Evolutionary conservation across 1,140 invertebrate species (phyloP), one percentile per base, ranked within the genome.

Genomic region (Matsumurasca onukii): DNA sequence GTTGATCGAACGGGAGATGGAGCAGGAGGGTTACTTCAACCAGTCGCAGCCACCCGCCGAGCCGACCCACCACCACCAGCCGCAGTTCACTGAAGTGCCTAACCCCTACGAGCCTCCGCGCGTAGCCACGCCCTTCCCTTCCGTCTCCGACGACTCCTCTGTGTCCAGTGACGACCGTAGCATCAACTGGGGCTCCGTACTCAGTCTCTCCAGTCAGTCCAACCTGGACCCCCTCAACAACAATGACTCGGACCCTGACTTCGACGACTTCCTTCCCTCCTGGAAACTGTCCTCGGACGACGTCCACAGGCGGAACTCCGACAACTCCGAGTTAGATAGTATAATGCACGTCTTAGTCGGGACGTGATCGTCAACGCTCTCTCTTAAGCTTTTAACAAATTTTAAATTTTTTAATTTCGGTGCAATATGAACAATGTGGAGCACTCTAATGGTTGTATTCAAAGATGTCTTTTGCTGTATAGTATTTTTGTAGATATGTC

Each of bases 171-270:
- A 90, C 73, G 90, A 92, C 77, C 84, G 89, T 59, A 86, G 89
- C 69, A 94, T 95, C 77, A 93, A 94, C 80, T 95, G 93, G 93
- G 91, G 93, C 75, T 94, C 92, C 31, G 93, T 95, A 72, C 84
- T 95, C 45, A 93, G 90, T 74, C 83, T 95, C 17, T 91, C 91
- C 67, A 91, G 89, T 63, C 89, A 93, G 73, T 92, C 90, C 65
- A 91, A 92, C 74, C 81, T 93, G 25, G 91, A 94, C 78, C 89
- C 91, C 22, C 81, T 92, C 71, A 92, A 92, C 78, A 91, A 92
- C 80, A 89, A 89, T 76, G 76, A 77, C 69, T 45, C 72, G n/a
- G 66, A 71, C 49, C 72, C 74, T 62, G 73, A 74, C 66, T 69
- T 76, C 63, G 73, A 77, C 20, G 84, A 86, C 73, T 84, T 86